Evolutionary conservation across 2,113 vertebrate species (phyloP), one percentile per base, ranked within the genome.

Genomic region (Ophthalmotilapia sp.): DNA sequence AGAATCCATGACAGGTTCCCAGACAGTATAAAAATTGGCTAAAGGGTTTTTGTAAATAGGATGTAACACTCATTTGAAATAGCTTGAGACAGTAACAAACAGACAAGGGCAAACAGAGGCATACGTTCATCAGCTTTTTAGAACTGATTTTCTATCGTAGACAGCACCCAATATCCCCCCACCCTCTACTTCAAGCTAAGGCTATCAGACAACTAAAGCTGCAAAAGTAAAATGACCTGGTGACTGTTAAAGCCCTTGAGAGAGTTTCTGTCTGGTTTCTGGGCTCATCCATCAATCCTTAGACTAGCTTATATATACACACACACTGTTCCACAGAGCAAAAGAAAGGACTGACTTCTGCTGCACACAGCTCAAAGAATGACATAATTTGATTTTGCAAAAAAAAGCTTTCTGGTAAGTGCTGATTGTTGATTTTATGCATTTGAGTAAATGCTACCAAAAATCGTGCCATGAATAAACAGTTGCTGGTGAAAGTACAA

Each of bases 161-260:
- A 80, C 85, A 89, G 86, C 79, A 86, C 68, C 85, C 82, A 92
- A 82, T 56, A 80, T 9, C 89, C 83, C 80, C 79, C 75, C 77
- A 53, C 77, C 58, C 79, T 73, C 26, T 21, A 85, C 75, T 79
- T 75, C 53, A 80, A 89, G 90, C 83, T 93, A 94, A 93, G 86
- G 86, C 91, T 91, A 93, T 95, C 92, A 95, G 92, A 95, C 89
- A 77, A 87, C 89, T 95, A 92, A 94, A 93, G 89, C 93, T 94
- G 86, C 88, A 88, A 85, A 92, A 92, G 94, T 86, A 90, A 92
- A 94, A 95, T 87, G 87, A 93, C 92, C 92, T 86, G 86, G 77
- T 92, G 86, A 93, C 90, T 88, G 92, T 81, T 92, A 93, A 94
- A 94, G 89, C 93, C 79, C 79, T 88, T 88, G 91, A 29, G 90